Conservation (phyloP, 2,888 invertebrate genomes). For the Drosophila mimica region DNA sequence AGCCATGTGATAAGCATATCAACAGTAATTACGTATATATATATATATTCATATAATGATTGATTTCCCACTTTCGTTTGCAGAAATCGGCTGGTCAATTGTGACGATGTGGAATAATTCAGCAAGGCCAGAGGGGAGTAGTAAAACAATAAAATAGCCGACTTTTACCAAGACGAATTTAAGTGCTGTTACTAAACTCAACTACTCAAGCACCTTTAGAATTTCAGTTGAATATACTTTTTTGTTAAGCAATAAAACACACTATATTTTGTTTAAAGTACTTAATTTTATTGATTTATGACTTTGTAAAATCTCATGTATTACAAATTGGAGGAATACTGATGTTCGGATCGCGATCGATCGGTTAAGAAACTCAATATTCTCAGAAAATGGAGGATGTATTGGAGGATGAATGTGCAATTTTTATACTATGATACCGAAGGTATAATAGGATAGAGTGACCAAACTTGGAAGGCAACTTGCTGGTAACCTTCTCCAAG, state of each 20-base stretch:
- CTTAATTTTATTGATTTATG: neutral
- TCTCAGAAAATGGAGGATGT: neutral
- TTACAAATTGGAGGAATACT: neutral
- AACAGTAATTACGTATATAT: slow-evolving; percentile 42
- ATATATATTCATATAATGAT: slow-evolving; percentile 36
- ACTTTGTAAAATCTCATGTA: neutral
- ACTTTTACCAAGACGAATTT: slow-evolving; percentile 34
- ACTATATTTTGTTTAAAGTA: neutral
- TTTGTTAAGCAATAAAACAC: neutral
- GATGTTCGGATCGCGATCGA: neutral
- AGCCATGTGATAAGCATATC: slow-evolving; percentile 50
- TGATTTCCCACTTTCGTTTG: slow-evolving; percentile 45
- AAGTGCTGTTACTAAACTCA: slow-evolving; percentile 39
- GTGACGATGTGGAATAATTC: slow-evolving; percentile 49
- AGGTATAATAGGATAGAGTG: no score
- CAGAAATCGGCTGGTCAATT: slow-evolving; percentile 73
- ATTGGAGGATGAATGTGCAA: no score
- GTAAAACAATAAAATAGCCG: neutral
- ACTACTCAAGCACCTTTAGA: neutral
- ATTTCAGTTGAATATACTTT: neutral
- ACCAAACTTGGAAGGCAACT: no score
- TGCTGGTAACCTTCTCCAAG: no score
- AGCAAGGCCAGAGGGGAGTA: neutral
- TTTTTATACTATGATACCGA: no score
- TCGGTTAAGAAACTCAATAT: neutral